Conservation (phyloP, 2,888 invertebrate genomes). For the Drosophila gaucha region DNA sequence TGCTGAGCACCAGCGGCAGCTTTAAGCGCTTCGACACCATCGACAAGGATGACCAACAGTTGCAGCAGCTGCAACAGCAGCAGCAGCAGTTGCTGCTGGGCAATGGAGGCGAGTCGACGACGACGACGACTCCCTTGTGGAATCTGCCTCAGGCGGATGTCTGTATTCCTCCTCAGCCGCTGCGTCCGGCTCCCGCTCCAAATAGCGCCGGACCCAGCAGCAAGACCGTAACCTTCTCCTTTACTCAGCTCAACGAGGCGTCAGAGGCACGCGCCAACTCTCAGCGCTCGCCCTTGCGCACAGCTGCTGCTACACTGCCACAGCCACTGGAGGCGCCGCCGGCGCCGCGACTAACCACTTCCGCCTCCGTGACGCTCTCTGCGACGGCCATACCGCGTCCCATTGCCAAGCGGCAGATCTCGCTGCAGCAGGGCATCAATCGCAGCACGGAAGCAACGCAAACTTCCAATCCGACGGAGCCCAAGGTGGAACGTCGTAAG, state of each 20-base stretch:
- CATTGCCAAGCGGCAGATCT: conserved; percentile 81
- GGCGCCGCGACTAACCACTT: conserved; percentile 66
- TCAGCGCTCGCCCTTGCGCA: conserved; percentile 42
- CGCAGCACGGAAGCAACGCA: conserved; percentile 22
- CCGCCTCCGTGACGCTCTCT: conserved; percentile 61
- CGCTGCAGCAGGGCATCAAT: conserved; percentile 73
- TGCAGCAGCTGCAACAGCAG: conserved; percentile 78
- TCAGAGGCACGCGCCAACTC: conserved; percentile 52
- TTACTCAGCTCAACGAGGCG: conserved; percentile 57
- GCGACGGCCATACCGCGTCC: conserved; percentile 83
- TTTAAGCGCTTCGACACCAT: conserved; percentile 89
- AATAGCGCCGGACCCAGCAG: conserved; percentile 60
- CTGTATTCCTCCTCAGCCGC: conserved; percentile 88
- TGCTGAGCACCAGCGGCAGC: conserved; percentile 87
- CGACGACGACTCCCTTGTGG: conserved; percentile 83
- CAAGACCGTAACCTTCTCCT: conserved; percentile 80
- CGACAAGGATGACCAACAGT: conserved; percentile 86
- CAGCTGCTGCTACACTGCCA: conserved; percentile 39
- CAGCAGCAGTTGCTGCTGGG: conserved; percentile 26
- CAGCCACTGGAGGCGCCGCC: conserved; percentile 78
- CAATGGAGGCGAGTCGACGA: conserved; percentile 20
- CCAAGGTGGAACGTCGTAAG: conserved; percentile 35
- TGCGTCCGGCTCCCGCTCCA: conserved; percentile 87
- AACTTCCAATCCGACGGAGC: neutral
- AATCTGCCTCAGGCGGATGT: conserved; percentile 81